These are phyloP conservation scores for Cephus pulcher DNA, from an alignment of 2,888 invertebrate species.

Conservation along the genomic window DNA sequence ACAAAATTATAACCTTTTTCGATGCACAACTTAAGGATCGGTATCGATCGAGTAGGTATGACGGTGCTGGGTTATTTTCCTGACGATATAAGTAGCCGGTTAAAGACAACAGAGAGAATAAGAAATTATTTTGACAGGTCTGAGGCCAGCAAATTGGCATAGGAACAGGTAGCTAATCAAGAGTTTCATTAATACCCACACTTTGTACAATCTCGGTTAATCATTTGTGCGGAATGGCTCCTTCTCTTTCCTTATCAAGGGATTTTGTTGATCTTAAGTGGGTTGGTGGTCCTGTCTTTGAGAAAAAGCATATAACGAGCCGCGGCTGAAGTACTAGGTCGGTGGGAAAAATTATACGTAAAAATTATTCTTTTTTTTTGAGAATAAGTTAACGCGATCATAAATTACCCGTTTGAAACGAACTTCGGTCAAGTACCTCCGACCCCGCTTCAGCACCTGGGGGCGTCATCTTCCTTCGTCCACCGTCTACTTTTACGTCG, in stretches of 20 bases:
- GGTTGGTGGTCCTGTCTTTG: neutral
- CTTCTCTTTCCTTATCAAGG: neutral
- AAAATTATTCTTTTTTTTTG: neutral
- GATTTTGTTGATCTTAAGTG: neutral
- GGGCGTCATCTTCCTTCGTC: neutral
- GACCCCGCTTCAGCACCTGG: neutral
- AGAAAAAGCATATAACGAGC: neutral
- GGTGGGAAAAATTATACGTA: neutral
- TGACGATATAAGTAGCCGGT: neutral
- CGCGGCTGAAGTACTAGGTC: neutral
- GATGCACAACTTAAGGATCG: neutral
- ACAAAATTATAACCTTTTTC: neutral
- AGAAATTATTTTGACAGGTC: neutral
- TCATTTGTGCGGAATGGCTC: neutral
- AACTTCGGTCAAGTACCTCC: neutral
- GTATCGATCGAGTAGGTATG: neutral
- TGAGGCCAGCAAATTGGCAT: neutral
- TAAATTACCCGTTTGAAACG: neutral
- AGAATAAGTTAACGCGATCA: slow-evolving; percentile 1
- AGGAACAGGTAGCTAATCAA: neutral
- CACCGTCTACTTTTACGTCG: neutral
- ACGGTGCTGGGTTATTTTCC: neutral
- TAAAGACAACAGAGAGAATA: neutral
- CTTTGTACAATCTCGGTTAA: neutral
- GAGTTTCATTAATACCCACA: neutral